Base-by-base conservation (phyloP, 2,888 invertebrate species). In the Eupsilia transversa region DNA sequence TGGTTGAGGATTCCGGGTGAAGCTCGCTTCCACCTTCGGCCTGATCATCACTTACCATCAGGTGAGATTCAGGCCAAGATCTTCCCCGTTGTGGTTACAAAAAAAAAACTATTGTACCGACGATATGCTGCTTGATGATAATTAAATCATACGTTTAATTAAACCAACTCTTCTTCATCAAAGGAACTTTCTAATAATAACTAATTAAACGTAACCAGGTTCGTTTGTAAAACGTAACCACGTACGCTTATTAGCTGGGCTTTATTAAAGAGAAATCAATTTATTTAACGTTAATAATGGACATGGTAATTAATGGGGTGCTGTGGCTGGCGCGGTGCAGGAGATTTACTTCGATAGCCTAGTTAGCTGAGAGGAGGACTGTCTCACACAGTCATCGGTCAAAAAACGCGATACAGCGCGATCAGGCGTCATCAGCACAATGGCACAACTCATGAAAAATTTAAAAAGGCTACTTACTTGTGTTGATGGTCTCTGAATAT, bases 251-350 rank as follows among this genome's bases (percentile, higher is more conserved):
- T 82, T 84, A 86, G 74, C 65, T 79, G 41, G 35, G 59, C 84
- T 86, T 88, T 89, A 90, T 92, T 91, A 89, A 87, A 91, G 89
- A 87, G 87, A 87, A 91, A 90, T 89, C 91, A 90, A 93, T 93
- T 92, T 92, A 93, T 93, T 91, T 91, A 84, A 84, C 87, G 88
- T 89, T 91, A 90, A 93, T 93, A 93, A 93, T 92, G 91, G 91
- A 89, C 89, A 83, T 80, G 75, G 89, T 94, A 94, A 94, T 94
- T 93, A 94, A 95, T 94, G 93, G 91, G 92, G 94, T 93, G 94
- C 93, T 90, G 90, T 87, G 89, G 85, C 88, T 84, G 88, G 88
- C 80, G 88, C 87, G 66, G 79, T 74, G 76, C 69, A 77, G 64
- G 61, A 84, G 93, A 92, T 93, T 86, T 83, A 85, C 84, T 80